Evolutionary conservation across 1,140 invertebrate species (phyloP).

Genomic region (Anthonomus grandis): DNA sequence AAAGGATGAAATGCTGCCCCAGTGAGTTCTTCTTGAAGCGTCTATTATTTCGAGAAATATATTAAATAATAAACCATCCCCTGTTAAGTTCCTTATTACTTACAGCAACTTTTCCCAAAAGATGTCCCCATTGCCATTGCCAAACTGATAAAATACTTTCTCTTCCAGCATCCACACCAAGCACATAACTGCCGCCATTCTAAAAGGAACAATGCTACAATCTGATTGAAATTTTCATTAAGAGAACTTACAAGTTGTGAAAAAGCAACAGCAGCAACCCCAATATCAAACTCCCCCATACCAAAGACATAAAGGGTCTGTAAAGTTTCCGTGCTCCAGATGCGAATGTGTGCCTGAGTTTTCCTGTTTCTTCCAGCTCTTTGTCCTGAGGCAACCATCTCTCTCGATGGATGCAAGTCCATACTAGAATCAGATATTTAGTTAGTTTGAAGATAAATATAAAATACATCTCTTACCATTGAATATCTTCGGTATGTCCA

Average conservation of each 20-base stretch:
- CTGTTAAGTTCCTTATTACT: constrained; percentile 51
- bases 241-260: constrained; percentile 68
- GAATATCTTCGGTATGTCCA: constrained; percentile 92
- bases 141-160: constrained; percentile 84
- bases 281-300: constrained; percentile 86
- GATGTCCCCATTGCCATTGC: constrained; percentile 87
- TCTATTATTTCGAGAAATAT: constrained; percentile 54
- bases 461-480: constrained; percentile 59
- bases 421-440: constrained; percentile 68
- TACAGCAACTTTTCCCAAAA: constrained; percentile 84
- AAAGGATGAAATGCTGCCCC: constrained; percentile 90
- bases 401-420: constrained; percentile 85
- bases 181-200: constrained; percentile 84
- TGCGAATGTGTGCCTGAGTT: constrained; percentile 86
- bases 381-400: constrained; percentile 89
- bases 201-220: constrained; percentile 42
- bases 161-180: constrained; percentile 79
- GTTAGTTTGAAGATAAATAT: too few relatives aligned
- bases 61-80: not conserved
- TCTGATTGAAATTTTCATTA: not conserved
- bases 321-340: constrained; percentile 91
- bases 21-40: constrained; percentile 82
- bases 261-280: constrained; percentile 86
- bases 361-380: constrained; percentile 74
- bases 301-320: constrained; percentile 89